Base-by-base conservation (phyloP, 30 jellyfish, hydroid and myxozoan species). In the Nemopilema nomurai region DNA sequence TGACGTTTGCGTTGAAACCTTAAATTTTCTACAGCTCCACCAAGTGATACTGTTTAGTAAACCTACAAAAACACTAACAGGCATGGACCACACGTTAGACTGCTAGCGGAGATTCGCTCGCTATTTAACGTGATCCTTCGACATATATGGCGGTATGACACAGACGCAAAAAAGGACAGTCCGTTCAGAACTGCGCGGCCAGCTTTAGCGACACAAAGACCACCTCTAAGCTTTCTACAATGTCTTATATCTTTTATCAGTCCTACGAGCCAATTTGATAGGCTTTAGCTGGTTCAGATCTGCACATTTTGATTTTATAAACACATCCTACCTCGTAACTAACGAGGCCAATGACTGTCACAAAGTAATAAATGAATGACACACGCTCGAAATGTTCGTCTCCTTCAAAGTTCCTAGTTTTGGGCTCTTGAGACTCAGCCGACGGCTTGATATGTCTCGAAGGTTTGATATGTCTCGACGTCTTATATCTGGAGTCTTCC, bases 371-470 rank as follows among this genome's bases (percentile, higher is more conserved):
- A 22, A 76, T 69, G 23, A 90, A 1, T 16, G 97, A 90, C 1
- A 33, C 85, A 26, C 89, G 26, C 49, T 57, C 82, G 70, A 90
- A 90, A 73, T 7, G 80, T 21, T 79, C 86, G 57, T 87, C 91
- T 51, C 51, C 29, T n/a, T 68, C 86, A 21, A 0, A n/a, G n/a
- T n/a, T n/a, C n/a, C n/a, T n/a, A n/a, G n/a, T n/a, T n/a, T n/a
- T n/a, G n/a, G n/a, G n/a, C n/a, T n/a, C n/a, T n/a, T n/a, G n/a
- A n/a, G n/a, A n/a, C n/a, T n/a, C n/a, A n/a, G n/a, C n/a, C n/a
- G n/a, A n/a, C 49, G 83, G 13, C 69, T 64, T 22, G 31, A 13
- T 28, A n/a, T 30, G 51, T 26, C 31, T 51, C 67, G 81, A 28
- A 41, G 17, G 23, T 80, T 1, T 28, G n/a, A n/a, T n/a, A n/a